Conservation (phyloP, 2,113 vertebrate species). For the Butorides virescens region DNA sequence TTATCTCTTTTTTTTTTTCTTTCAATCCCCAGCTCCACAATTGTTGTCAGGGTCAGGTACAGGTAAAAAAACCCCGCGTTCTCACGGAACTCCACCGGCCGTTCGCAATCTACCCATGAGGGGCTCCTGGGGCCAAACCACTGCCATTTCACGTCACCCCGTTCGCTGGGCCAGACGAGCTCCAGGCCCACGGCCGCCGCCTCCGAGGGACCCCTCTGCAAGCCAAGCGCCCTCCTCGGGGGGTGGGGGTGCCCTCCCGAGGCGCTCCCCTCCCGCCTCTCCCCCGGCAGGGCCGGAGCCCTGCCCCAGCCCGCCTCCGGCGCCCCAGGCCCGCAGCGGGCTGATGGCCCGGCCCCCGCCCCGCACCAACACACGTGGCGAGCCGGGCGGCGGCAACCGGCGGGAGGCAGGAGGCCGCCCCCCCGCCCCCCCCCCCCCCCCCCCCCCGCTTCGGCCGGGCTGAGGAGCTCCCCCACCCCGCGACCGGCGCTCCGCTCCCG, state of each 20-base stretch:
- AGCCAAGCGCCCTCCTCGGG: neutral
- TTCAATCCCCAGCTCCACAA: neutral
- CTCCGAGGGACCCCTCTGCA: neutral
- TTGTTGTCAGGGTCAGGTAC: neutral
- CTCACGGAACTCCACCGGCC: fast-evolving
- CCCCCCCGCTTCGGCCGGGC: neutral
- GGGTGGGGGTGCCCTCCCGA: neutral
- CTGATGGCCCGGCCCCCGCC: neutral
- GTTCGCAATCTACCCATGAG: fast-evolving
- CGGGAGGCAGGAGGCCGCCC: neutral
- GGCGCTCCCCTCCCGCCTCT: no score
- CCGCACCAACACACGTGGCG: neutral
- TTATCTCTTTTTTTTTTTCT: fast-evolving
- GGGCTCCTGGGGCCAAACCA: neutral
- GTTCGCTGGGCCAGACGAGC: fast-evolving
- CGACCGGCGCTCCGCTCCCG: neutral
- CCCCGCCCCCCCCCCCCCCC: neutral
- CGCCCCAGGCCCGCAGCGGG: no score
- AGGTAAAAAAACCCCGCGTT: neutral
- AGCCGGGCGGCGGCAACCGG: neutral
- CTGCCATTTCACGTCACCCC: neutral
- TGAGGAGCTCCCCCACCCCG: neutral
- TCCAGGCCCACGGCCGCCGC: fast-evolving
- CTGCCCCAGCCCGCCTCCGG: no score
- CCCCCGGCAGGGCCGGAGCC: neutral